These are phyloP conservation scores for Ceratotherium simum DNA, from an alignment of 2,113 vertebrate genomes.

Conservation along the genomic window DNA sequence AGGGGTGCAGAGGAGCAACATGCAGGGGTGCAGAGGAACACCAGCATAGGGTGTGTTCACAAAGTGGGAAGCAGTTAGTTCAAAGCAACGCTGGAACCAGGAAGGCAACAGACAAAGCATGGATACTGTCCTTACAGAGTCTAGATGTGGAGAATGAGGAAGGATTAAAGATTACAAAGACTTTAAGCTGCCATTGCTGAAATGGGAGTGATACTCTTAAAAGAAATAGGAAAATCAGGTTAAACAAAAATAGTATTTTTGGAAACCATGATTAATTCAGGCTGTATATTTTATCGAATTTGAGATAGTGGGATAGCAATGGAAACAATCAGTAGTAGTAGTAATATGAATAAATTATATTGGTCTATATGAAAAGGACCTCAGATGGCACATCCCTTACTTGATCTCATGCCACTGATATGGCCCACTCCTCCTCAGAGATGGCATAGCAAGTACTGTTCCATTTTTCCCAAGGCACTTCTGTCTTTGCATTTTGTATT, in stretches of 20 bases:
- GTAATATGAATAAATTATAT: not conserved
- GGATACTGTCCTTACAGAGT: too few species aligned
- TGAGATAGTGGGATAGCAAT: not conserved
- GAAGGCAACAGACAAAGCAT: not conserved
- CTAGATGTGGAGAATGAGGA: not conserved
- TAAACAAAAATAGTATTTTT: slow-evolving; percentile 23
- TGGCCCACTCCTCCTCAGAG: not conserved
- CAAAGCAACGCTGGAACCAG: not conserved
- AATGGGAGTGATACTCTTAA: not conserved
- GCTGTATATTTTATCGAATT: not conserved
- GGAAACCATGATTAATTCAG: not conserved
- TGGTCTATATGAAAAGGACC: not conserved
- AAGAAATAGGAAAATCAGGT: not conserved
- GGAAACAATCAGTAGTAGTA: not conserved
- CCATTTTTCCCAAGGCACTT: not conserved
- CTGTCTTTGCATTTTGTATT: not conserved
- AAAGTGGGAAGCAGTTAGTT: not conserved
- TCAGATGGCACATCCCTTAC: not conserved
- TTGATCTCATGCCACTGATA: not conserved
- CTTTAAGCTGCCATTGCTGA: not conserved
- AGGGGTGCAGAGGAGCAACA: too few species aligned
- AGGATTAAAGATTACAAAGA: not conserved
- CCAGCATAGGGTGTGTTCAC: not conserved
- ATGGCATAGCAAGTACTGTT: not conserved
- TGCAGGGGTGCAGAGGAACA: too few species aligned